Base-by-base conservation (phyloP, 2,888 invertebrate species). In the Polydrusus pterygomalis region DNA sequence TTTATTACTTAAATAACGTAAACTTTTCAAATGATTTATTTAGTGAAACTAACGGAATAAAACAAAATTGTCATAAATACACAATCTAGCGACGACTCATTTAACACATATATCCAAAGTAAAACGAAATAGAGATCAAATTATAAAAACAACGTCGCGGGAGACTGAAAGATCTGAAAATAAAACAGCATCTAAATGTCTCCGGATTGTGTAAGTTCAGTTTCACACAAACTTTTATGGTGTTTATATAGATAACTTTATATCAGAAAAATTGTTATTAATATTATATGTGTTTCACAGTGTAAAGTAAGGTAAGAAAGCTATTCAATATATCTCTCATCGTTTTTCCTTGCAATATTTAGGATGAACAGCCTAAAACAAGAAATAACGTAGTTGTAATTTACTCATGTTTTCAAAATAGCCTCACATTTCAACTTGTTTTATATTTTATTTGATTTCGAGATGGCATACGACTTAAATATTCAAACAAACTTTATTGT, bases 161-260 rank as follows among this genome's bases (percentile, higher is more conserved):
- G 87, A 87, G 87, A 87, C 85, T 82, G 83, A 84, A 84, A 85
- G 85, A 85, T 86, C 87, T 87, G 83, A 88, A 88, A 88, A 87
- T 87, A 88, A 88, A 87, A 87, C 87, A 87, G 84, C 86, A 85
- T 85, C 82, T 81, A 86, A 85, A 85, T 86, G 86, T 87, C 86
- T 86, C 86, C 86, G 84, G 86, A 87, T 86, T 85, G 83, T 83
- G 82, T 83, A 84, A 83, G 83, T 84, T 84, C 84, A 85, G 85
- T 86, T 85, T 83, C 82, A 80, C 82, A 79, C 81, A 82, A 83
- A 81, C 84, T 80, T 82, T 82, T 81, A 82, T 79, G 79, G 81
- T 84, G 84, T 82, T 83, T 84, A 81, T 81, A 80, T 79, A 79
- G 64, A 75, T 77, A 74, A 79, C 20, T 77, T 67, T 49, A 68